Evolutionary conservation across 2,797 vertebrate genomes (phyloP).

Genomic region (Sebastes aleutianus): DNA sequence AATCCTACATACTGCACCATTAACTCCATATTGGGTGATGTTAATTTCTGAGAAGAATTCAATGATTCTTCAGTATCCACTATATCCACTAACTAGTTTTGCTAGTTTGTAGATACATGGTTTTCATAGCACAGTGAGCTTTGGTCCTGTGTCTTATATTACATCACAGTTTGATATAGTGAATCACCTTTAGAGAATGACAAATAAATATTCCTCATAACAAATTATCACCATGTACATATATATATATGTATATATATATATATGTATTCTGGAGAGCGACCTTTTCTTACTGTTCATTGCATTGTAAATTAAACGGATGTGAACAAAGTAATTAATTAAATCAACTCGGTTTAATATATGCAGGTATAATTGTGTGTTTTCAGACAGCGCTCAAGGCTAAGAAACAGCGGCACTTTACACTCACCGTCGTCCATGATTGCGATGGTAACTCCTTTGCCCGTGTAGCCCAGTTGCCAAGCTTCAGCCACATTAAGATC

Average conservation of each 20-base stretch:
- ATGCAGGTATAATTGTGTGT: constrained; percentile 7
- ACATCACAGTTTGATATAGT: background rate
- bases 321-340: background rate
- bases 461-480: constrained; percentile 97
- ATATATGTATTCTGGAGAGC: background rate
- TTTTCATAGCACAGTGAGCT: background rate
- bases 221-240: background rate
- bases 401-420: background rate
- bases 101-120: background rate
- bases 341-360: background rate
- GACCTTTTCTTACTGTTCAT: background rate
- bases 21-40: background rate
- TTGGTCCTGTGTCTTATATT: background rate
- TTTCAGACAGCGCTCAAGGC: background rate
- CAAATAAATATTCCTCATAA: background rate
- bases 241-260: too few relatives aligned
- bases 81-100: background rate
- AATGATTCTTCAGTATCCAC: background rate
- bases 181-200: background rate
- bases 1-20: background rate
- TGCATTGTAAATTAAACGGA: constrained; percentile 1
- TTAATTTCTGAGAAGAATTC: background rate
- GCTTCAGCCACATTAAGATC: constrained; percentile 99
- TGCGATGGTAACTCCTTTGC: constrained; percentile 96
- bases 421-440: constrained; percentile 99